A percentile compares a stretch with the other conserved stretches of the same genome.
Conservation (phyloP, 2,888 invertebrate genomes). For the Pachycephus smyrnensis region DNA sequence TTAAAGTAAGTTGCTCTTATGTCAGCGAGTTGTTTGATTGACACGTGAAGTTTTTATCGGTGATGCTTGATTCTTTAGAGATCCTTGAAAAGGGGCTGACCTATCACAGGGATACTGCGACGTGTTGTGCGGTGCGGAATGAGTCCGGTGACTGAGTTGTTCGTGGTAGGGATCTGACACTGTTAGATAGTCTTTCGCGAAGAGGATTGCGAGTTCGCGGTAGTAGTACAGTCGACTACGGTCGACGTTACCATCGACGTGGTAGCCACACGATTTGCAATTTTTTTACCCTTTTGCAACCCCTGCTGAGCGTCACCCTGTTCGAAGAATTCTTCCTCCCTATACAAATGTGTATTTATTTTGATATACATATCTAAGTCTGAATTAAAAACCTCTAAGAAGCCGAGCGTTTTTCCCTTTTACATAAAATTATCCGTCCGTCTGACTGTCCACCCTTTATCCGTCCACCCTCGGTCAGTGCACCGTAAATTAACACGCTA, state of each 20-base stretch:
- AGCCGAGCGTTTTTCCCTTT: not conserved
- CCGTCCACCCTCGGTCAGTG: not conserved
- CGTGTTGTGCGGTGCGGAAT: not conserved
- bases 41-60: not conserved
- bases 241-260: conserved; percentile 39
- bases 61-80: not conserved
- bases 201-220: conserved; percentile 33
- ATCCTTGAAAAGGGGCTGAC: not conserved
- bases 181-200: conserved; percentile 18
- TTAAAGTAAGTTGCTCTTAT: not conserved
- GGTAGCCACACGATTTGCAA: not conserved
- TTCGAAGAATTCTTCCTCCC: not conserved
- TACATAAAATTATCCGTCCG: not conserved
- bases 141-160: conserved; percentile 10
- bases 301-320: no score
- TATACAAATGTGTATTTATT: not conserved
- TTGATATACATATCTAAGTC: not conserved
- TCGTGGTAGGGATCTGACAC: conserved; percentile 45
- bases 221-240: conserved; percentile 44
- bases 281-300: not conserved
- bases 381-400: not conserved
- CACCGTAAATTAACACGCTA: not conserved
- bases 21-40: not conserved
- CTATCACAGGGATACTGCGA: not conserved
- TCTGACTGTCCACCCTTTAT: not conserved